Evolutionary conservation across 1,140 invertebrate species (phyloP), one percentile per base, ranked within the genome.

Genomic region (Megalopta genalis): DNA sequence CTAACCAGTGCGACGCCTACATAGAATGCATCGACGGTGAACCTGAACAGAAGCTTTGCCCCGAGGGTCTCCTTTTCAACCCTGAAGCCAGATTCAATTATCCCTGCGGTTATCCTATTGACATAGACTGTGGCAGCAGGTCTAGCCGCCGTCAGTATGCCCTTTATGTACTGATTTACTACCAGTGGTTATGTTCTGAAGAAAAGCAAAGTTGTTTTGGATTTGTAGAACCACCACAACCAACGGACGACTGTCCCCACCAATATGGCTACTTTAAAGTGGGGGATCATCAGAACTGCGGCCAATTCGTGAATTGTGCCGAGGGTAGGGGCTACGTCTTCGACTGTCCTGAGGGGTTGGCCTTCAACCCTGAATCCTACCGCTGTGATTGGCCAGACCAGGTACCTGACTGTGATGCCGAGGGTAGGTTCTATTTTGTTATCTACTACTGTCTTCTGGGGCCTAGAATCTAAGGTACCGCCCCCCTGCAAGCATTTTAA

Each of bases 311-410:
- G 92, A 97, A 96, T 86, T 98, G 97, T 87, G 96, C 95, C 0
- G 95, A 95, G 60, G 97, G 97, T 14, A 93, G 93, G 1, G 94
- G 94, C 9, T 95, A 94, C 83, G 88, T 94, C 14, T 95, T 94
- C 85, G 94, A 95, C 21, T 98, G 97, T 88, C 96, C 96, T 0
- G 97, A 97, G 90, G 97, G 97, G 25, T 92, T 98, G 21, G 97
- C 97, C 9, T 98, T 97, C 90, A 97, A 96, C 88, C 93, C 95
- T 10, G 94, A 95, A 64, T 95, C 92, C 4, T 96, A 97, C 85
- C 94, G 95, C 52, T 98, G 97, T 89, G 97, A 98, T 81, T 98
- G 97, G 97, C 97, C 97, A 1, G 97, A 97, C 92, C 94, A 96
- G 83, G 97, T 96, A 4, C 87, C 93, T 1, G 95, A 95, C 68